Evolutionary conservation across 1,140 invertebrate genomes (phyloP).

Genomic region (Lasaia peninsularis): DNA sequence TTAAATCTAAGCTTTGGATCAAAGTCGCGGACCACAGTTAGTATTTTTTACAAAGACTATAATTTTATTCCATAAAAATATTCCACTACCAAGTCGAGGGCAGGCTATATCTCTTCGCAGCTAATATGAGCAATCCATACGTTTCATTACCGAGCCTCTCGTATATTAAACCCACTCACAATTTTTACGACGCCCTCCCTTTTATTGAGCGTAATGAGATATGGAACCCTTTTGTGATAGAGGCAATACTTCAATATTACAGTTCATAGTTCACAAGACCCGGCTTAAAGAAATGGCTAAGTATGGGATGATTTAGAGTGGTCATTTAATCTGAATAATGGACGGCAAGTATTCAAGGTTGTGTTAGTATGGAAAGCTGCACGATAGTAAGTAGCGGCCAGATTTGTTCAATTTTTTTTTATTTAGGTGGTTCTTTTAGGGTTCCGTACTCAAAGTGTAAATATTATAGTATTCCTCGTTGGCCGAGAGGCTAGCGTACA

Average conservation of each 20-base stretch:
- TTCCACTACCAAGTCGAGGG: background rate
- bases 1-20: no score
- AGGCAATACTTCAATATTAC: slow-evolving; percentile 69
- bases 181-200: slow-evolving; percentile 58
- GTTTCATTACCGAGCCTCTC: slow-evolving; percentile 45
- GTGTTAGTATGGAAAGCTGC: slow-evolving; percentile 32
- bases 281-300: slow-evolving; percentile 53
- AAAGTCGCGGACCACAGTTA: no score
- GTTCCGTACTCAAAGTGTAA: no score
- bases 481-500: no score
- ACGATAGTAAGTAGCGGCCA: slow-evolving; percentile 30
- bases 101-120: slow-evolving; percentile 23
- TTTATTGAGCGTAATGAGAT: slow-evolving; percentile 57
- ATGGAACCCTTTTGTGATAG: slow-evolving; percentile 57
- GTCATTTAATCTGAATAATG: slow-evolving; percentile 69
- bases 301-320: slow-evolving; percentile 66
- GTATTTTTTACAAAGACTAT: background rate
- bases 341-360: slow-evolving; percentile 56
- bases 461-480: no score
- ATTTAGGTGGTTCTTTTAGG: no score
- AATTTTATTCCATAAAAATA: background rate
- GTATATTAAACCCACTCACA: slow-evolving; percentile 61
- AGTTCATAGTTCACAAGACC: slow-evolving; percentile 60
- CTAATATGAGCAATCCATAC: slow-evolving; percentile 31
- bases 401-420: background rate